Conservation (phyloP, 1,140 invertebrate species). For the Drosophila novamexicana region DNA sequence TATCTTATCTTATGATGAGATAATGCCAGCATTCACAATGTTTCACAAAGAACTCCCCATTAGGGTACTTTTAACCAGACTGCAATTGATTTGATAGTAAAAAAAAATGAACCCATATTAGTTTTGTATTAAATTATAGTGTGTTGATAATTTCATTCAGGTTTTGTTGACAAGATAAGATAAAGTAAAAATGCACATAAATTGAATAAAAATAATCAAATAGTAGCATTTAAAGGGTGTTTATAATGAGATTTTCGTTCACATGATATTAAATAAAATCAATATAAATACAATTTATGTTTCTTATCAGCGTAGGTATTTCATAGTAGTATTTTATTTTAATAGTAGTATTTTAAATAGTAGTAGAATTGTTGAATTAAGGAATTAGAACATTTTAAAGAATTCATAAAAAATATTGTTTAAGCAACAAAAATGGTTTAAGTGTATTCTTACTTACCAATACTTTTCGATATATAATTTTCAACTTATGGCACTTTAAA, state of each 20-base stretch:
- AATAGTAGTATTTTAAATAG: too few relatives aligned
- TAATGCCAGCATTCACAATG: background rate
- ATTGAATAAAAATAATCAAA: background rate
- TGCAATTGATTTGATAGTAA: background rate
- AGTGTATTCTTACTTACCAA: too few relatives aligned
- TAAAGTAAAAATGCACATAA: background rate
- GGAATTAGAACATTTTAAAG: too few relatives aligned
- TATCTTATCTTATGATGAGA: constrained; percentile 40
- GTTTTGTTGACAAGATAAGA: background rate
- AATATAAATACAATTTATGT: background rate
- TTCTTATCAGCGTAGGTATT: background rate
- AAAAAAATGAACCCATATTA: constrained; percentile 8
- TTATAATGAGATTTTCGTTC: constrained; percentile 8
- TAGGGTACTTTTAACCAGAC: constrained; percentile 3
- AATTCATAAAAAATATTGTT: too few relatives aligned
- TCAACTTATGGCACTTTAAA: too few relatives aligned
- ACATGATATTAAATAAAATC: constrained; percentile 5
- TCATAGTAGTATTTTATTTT: too few relatives aligned
- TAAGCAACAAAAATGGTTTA: too few relatives aligned
- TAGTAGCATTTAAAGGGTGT: background rate
- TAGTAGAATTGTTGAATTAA: background rate
- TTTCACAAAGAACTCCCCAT: background rate
- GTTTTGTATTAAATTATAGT: background rate
- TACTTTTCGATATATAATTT: too few relatives aligned
- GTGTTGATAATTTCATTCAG: constrained; percentile 1